Conservation (phyloP, 2,797 vertebrate genomes). For the Carapus acus region DNA sequence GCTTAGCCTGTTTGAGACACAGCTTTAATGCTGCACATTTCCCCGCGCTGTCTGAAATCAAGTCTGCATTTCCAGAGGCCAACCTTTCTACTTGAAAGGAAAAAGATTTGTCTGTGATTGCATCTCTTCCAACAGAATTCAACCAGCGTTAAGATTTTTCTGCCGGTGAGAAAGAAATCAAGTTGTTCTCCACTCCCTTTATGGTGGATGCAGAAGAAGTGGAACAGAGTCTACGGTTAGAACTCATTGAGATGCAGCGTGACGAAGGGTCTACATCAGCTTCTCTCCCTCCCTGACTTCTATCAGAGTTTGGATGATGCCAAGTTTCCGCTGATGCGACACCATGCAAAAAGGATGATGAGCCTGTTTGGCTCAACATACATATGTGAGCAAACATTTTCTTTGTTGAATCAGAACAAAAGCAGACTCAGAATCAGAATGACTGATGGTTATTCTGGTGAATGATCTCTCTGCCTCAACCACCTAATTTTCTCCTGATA, state of each 20-base stretch:
- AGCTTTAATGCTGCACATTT: conserved; percentile 24
- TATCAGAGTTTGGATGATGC: conserved; percentile 21
- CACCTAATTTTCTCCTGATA: neutral
- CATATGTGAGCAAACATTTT: conserved; percentile 20
- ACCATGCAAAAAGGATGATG: conserved; percentile 16
- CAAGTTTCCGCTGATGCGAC: conserved; percentile 22
- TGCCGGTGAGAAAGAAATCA: conserved; percentile 18
- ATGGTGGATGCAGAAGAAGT: conserved; percentile 9
- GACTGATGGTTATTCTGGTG: conserved; percentile 20
- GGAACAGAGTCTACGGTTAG: conserved; percentile 8
- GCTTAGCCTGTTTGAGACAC: conserved; percentile 22
- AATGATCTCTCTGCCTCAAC: conserved; percentile 18
- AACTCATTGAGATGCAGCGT: conserved; percentile 13
- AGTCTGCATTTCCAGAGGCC: conserved; percentile 19
- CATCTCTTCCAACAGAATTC: conserved; percentile 26
- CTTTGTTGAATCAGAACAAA: conserved; percentile 15
- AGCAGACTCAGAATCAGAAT: conserved; percentile 10
- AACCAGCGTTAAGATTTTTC: conserved; percentile 13
- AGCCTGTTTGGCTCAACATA: conserved; percentile 17
- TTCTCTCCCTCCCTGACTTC: conserved; percentile 26
- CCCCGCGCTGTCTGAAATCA: conserved; percentile 27
- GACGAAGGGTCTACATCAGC: conserved; percentile 4
- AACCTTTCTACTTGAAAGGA: conserved; percentile 22
- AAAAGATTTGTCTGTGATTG: conserved; percentile 25
- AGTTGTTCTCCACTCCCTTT: conserved; percentile 16